Conservation (phyloP, 2,888 invertebrate genomes). For the Acronicta alni region DNA sequence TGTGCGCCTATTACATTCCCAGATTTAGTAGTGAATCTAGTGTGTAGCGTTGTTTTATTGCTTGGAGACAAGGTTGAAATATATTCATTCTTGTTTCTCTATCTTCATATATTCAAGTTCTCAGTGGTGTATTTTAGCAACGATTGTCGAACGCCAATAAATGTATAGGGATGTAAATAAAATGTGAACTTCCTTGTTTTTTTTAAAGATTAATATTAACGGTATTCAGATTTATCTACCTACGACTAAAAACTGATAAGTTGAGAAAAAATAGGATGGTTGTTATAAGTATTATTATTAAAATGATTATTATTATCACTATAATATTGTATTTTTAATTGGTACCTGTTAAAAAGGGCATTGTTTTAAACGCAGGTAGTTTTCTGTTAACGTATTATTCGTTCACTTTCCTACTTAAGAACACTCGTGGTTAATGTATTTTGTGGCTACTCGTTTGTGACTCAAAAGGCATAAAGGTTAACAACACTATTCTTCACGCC, state of each 20-base stretch:
- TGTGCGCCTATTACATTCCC: slow-evolving; percentile 59
- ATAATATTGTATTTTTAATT: neutral
- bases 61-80: neutral
- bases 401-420: neutral
- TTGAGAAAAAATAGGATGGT: no score
- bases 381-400: neutral
- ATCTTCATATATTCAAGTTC: no score
- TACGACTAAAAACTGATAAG: no score
- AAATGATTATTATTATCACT: neutral
- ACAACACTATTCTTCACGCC: neutral
- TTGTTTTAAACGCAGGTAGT: neutral
- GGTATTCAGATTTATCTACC: no score
- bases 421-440: neutral
- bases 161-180: no score
- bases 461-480: neutral
- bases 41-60: neutral
- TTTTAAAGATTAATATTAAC: no score
- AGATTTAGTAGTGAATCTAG: slow-evolving; percentile 46
- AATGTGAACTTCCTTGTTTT: no score
- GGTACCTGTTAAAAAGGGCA: neutral
- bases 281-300: no score
- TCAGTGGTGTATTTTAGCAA: no score
- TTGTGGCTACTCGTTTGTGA: neutral
- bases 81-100: neutral
- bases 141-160: no score